These are phyloP conservation scores for Hypselothyrea guttata DNA, from an alignment of 2,888 invertebrate species.

Conservation along the genomic window DNA sequence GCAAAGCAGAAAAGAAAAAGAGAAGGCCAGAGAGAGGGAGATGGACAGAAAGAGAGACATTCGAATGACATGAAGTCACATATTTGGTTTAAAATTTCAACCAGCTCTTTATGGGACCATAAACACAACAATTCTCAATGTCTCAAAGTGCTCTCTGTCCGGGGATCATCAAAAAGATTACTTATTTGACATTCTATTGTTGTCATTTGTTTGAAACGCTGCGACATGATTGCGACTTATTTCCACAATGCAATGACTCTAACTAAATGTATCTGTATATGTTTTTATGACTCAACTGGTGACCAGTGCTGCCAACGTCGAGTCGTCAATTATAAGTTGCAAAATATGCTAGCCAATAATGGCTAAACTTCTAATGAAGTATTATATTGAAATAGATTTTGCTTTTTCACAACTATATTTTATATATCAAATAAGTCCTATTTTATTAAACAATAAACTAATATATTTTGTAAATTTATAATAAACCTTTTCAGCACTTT, in stretches of 20 bases:
- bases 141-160: slow-evolving; percentile 7
- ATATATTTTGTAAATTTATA: too few species aligned
- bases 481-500: too few species aligned
- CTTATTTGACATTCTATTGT: slow-evolving; percentile 45
- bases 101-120: slow-evolving; percentile 17
- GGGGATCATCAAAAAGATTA: slow-evolving; percentile 37
- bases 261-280: slow-evolving; percentile 8
- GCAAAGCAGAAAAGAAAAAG: too few species aligned
- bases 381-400: too few species aligned
- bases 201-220: slow-evolving; percentile 39
- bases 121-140: slow-evolving; percentile 27
- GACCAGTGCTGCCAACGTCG: too few species aligned
- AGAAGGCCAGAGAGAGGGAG: too few species aligned
- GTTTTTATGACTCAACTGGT: slow-evolving; percentile 32
- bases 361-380: too few species aligned
- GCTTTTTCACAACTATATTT: too few species aligned
- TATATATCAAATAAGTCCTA: too few species aligned
- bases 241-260: slow-evolving; percentile 21
- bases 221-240: slow-evolving; percentile 42
- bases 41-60: not conserved
- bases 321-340: too few species aligned
- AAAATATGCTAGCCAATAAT: too few species aligned
- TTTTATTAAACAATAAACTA: too few species aligned
- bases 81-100: slow-evolving; percentile 13
- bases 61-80: slow-evolving; percentile 8